Conservation (phyloP, 2,888 invertebrate genomes). For the Zygaena filipendulae region DNA sequence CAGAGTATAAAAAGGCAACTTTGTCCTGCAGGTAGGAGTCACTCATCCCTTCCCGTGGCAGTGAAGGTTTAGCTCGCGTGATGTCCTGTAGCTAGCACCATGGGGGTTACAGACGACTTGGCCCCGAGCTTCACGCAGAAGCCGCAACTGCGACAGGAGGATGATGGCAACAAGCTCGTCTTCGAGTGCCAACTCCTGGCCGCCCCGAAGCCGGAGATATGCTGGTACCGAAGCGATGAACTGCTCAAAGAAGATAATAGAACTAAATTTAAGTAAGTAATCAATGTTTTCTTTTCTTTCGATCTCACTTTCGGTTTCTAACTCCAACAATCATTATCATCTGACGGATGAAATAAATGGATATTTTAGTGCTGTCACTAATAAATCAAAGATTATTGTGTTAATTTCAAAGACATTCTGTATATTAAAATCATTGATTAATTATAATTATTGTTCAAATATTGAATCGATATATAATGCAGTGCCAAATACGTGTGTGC, state of each 20-base stretch:
- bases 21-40: slow-evolving; percentile 26
- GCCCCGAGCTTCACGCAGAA: slow-evolving; percentile 99
- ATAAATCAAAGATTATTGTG: no score
- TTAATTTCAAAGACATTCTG: no score
- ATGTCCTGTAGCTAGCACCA: slow-evolving; percentile 59
- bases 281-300: no score
- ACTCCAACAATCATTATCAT: no score
- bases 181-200: slow-evolving; percentile 94
- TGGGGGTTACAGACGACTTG: slow-evolving; percentile 93
- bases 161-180: slow-evolving; percentile 93
- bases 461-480: no score
- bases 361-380: slow-evolving; percentile 1
- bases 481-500: no score
- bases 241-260: slow-evolving; percentile 85
- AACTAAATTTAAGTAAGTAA: slow-evolving; percentile 79
- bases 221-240: slow-evolving; percentile 92
- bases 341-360: slow-evolving; percentile 1
- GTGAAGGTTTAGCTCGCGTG: slow-evolving; percentile 33
- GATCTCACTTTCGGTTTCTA: no score
- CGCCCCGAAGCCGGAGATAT: slow-evolving; percentile 89
- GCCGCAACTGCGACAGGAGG: slow-evolving; percentile 96
- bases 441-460: no score
- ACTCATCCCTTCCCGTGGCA: slow-evolving; percentile 20
- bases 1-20: no score
- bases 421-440: no score